Evolutionary conservation across 2,113 vertebrate species (phyloP).

Genomic region (Aspidoscelis tigris): DNA sequence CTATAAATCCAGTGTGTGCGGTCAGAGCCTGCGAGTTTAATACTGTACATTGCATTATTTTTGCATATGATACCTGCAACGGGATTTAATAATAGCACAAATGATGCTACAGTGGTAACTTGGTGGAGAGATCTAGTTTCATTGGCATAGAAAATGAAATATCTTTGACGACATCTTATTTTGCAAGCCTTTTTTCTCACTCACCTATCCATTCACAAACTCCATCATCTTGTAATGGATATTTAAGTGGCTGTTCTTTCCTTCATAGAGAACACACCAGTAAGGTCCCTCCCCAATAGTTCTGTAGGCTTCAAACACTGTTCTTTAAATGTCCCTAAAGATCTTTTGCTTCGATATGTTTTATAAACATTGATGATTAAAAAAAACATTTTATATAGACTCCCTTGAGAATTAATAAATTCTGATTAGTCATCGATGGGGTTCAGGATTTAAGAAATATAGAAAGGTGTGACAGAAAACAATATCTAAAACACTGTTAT

Average conservation of each 20-base stretch:
- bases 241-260: not conserved
- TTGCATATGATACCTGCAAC: not conserved
- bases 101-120: not conserved
- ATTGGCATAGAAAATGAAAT: conserved; percentile 15
- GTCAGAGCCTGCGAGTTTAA: not conserved
- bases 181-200: not conserved
- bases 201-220: conserved; percentile 24
- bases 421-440: not conserved
- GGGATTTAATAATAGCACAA: not conserved
- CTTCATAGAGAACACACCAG: not conserved
- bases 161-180: not conserved
- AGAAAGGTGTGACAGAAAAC: not conserved
- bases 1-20: not conserved
- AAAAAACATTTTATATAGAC: not conserved
- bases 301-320: fast-evolving
- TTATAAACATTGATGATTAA: not conserved
- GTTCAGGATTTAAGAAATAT: not conserved
- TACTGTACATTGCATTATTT: conserved; percentile 8
- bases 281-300: not conserved
- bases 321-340: not conserved
- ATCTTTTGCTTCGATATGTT: not conserved
- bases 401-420: fast-evolving
- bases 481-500: not conserved
- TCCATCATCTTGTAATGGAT: conserved; percentile 33
- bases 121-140: not conserved